Conservation (phyloP, 2,888 invertebrate genomes). For the Nipponacmea schrenckii region DNA sequence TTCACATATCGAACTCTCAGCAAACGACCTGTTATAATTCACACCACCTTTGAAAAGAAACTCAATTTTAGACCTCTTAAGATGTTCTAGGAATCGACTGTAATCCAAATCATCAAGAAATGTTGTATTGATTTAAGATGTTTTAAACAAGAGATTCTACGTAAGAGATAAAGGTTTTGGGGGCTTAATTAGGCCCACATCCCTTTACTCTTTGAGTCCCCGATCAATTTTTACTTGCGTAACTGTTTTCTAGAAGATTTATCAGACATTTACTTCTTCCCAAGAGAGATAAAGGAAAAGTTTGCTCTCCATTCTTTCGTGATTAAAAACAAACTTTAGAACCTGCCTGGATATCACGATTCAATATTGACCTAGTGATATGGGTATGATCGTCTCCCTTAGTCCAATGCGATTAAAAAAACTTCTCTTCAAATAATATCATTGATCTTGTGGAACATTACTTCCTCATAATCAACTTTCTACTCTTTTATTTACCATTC, state of each 20-base stretch:
- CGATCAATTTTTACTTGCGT: no score
- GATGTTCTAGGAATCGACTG: background rate
- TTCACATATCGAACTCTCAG: no score
- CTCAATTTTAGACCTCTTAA: background rate
- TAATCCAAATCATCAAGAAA: constrained; percentile 1
- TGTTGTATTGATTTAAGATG: background rate
- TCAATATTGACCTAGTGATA: background rate
- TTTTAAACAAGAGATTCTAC: constrained; percentile 1
- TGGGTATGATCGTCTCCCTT: background rate
- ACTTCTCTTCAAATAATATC: background rate
- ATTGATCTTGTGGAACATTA: background rate
- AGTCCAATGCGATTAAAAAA: background rate
- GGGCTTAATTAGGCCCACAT: background rate
- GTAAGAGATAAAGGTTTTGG: background rate
- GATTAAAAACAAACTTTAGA: constrained; percentile 4
- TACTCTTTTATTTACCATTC: no score
- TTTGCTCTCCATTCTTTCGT: constrained; percentile 3
- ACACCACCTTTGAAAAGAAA: background rate
- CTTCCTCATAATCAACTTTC: no score
- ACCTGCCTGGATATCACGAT: background rate
- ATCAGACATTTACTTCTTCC: no score
- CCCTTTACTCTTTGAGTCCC: no score
- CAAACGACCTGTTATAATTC: constrained; percentile 1
- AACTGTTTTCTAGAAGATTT: no score
- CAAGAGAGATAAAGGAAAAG: background rate